Evolutionary conservation across 2,113 vertebrate species (phyloP), one percentile per base, ranked within the genome.

Genomic region (Centropus unirufus): DNA sequence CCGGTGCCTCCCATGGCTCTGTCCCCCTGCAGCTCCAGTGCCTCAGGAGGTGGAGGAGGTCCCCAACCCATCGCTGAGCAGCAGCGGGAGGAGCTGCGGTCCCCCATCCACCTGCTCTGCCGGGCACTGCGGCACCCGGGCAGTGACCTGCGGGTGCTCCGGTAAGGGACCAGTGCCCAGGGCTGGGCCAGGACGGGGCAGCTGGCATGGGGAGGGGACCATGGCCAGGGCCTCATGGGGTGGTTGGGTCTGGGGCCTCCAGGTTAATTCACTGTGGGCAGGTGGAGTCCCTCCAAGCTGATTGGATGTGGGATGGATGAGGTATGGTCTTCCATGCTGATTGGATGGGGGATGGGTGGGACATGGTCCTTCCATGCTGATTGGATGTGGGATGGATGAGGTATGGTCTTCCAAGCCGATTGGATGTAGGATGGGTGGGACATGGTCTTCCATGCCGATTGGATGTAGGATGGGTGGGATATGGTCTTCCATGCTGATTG

Each of bases 51-150:
- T 0, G 1, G 36, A 66, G 66, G 10, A 54, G 4, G 5, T 59
- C 49, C 27, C 3, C 1, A 1, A 27, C 23, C 54, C 26, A 11
- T 16, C 0, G 0, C 20, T 0, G 17, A 42, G 32, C 12, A 1
- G n/a, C 40, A 0, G 22, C 54, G 1, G 23, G 19, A 92, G 42
- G 74, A 93, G 57, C 69, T 12, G 9, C 47, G 1, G 6, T 23
- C 69, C 21, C 78, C 69, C 62, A 74, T 94, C 36, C 52, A 20
- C 24, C 85, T 2, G 8, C 90, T 95, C 11, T 95, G 94, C 85
- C 42, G 0, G 42, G 92, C 88, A 0, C 78, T 96, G 61, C 19
- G 0, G 78, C 66, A 82, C 12, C 36, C 12, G 0, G 74, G 59
- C 77, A 93, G 68, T 1, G 0, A 5, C 68, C 78, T 94, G 27